These are phyloP conservation scores for Pachyseris speciosa DNA, from an alignment of 64 coral and sea anemone species.

Conservation along the genomic window DNA sequence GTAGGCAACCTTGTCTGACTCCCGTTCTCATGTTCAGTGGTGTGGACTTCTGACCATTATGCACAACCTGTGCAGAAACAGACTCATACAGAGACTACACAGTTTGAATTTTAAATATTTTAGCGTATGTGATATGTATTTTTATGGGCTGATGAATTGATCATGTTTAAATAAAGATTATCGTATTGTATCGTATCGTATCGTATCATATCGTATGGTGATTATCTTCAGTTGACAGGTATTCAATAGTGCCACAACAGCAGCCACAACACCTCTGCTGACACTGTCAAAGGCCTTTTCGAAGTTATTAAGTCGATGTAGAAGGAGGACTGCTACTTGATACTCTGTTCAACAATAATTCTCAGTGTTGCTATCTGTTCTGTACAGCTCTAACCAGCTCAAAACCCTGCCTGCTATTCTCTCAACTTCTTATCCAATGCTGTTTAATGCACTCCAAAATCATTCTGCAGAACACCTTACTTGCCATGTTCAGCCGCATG, in stretches of 20 bases:
- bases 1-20: conserved; percentile 10
- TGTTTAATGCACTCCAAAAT: neutral
- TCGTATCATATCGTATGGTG: conserved; percentile 29
- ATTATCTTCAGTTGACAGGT: conserved; percentile 3
- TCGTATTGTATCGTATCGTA: too few species aligned
- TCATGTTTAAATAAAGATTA: too few species aligned
- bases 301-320: conserved; percentile 48
- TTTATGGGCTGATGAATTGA: too few species aligned
- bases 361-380: conserved; percentile 10
- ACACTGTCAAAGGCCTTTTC: conserved; percentile 39
- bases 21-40: conserved; percentile 13
- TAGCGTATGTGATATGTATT: too few species aligned
- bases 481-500: conserved; percentile 15
- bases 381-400: conserved; percentile 29
- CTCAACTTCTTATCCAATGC: conserved; percentile 41
- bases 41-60: conserved; percentile 23
- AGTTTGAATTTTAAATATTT: too few species aligned
- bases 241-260: conserved; percentile 29
- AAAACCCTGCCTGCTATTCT: conserved; percentile 11
- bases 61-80: conserved; percentile 14
- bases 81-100: conserved; percentile 9
- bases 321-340: conserved; percentile 37
- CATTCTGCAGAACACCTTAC: conserved; percentile 39
- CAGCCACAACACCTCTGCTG: conserved; percentile 39
- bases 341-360: conserved; percentile 20